Conservation (phyloP, 2,797 vertebrate genomes). For the Podarcis siculus region DNA sequence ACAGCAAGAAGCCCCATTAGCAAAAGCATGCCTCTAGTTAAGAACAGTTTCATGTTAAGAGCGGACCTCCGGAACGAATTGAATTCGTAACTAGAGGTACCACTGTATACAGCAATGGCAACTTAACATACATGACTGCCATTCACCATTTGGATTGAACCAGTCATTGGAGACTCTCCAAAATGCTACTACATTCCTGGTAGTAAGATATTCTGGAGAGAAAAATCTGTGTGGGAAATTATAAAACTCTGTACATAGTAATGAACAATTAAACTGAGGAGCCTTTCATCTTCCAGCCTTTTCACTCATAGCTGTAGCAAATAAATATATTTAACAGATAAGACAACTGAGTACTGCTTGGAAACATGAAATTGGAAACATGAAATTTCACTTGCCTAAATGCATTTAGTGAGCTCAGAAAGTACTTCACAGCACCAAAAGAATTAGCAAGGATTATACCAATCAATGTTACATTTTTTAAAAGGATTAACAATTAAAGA, state of each 20-base stretch:
- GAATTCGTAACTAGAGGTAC: no score
- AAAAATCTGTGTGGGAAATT: background rate
- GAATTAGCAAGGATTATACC: constrained; percentile 75
- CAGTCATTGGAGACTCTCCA: no score
- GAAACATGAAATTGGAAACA: background rate
- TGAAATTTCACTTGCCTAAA: constrained; percentile 19
- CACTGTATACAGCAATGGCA: no score
- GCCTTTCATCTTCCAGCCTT: background rate
- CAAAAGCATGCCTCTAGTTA: no score
- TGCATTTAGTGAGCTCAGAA: constrained; percentile 11
- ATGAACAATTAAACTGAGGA: background rate
- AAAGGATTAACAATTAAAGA: constrained; percentile 86
- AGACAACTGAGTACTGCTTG: background rate
- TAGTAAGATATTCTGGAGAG: background rate
- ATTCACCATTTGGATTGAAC: no score
- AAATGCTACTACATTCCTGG: no score
- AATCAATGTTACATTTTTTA: constrained; percentile 83
- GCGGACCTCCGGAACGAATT: no score
- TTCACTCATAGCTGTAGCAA: background rate
- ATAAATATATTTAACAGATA: background rate
- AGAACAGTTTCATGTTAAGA: no score
- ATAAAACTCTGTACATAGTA: background rate
- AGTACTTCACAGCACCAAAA: constrained; percentile 53
- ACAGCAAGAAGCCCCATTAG: no score
- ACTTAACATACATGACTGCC: no score